Percentiles rank a stretch among this genome's conserved stretches.
These are phyloP conservation scores for Morpho helenor DNA, from an alignment of 2,888 invertebrate species.

Conservation along the genomic window DNA sequence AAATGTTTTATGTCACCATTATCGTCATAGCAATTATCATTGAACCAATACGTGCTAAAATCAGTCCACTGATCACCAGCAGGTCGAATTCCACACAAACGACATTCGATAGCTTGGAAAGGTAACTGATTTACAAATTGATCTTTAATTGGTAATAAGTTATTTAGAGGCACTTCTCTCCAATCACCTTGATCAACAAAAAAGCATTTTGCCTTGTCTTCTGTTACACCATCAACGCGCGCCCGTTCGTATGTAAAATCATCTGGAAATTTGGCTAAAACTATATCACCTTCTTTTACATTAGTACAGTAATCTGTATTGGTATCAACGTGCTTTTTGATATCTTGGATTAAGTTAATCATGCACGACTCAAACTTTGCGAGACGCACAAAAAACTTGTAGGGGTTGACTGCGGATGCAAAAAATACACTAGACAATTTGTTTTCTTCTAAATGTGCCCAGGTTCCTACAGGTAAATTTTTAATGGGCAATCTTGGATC, in stretches of 20 bases:
- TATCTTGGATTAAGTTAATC: constrained; percentile 53
- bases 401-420: constrained; percentile 60
- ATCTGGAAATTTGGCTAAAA: constrained; percentile 70
- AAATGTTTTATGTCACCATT: constrained; percentile 57
- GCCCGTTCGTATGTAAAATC: constrained; percentile 65
- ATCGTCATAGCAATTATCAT: constrained; percentile 60
- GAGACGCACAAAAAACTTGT: constrained; percentile 70
- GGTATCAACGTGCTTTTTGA: constrained; percentile 48
- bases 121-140: constrained; percentile 74
- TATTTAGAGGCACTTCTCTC: constrained; percentile 49
- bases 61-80: constrained; percentile 69
- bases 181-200: constrained; percentile 83
- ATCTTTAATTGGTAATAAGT: constrained; percentile 70
- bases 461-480: constrained; percentile 38
- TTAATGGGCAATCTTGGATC: constrained; percentile 29
- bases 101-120: constrained; percentile 83
- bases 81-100: constrained; percentile 74
- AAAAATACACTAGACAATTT: constrained; percentile 61
- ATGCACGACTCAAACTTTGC: constrained; percentile 65
- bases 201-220: constrained; percentile 73
- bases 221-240: constrained; percentile 51
- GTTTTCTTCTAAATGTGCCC: constrained; percentile 72
- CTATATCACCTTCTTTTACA: constrained; percentile 58
- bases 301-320: constrained; percentile 35
- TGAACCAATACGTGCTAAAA: constrained; percentile 73